These are phyloP conservation scores for Chrysolina americana DNA, from an alignment of 2,888 invertebrate genomes.

Conservation along the genomic window DNA sequence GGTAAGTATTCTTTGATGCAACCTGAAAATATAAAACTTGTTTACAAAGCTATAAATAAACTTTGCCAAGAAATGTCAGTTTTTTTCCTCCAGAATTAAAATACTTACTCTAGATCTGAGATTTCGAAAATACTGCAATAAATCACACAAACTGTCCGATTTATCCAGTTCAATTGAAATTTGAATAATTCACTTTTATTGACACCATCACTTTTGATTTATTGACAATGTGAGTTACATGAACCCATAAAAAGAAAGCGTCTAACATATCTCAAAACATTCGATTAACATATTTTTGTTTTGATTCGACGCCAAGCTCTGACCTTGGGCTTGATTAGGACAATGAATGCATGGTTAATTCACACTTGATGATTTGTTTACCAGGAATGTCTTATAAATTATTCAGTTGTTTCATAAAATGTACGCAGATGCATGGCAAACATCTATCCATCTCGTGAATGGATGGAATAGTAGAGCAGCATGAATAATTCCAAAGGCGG, in stretches of 20 bases:
- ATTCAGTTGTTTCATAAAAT: conserved; percentile 17
- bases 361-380: conserved; percentile 17
- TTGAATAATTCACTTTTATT: conserved; percentile 11
- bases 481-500: background rate
- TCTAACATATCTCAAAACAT: conserved; percentile 13
- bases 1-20: too few species aligned
- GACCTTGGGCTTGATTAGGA: conserved; percentile 13
- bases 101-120: background rate
- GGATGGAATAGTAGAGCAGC: background rate
- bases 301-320: background rate
- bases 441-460: background rate
- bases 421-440: background rate
- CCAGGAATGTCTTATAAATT: conserved; percentile 9
- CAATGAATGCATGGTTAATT: conserved; percentile 1
- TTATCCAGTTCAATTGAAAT: background rate
- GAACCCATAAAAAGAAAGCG: conserved; percentile 15
- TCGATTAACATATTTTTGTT: conserved; percentile 19
- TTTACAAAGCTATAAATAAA: too few species aligned
- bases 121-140: conserved; percentile 14
- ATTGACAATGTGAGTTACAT: background rate
- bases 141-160: background rate
- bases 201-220: conserved; percentile 9
- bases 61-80: too few species aligned
- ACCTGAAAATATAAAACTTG: too few species aligned
- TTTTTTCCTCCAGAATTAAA: too few species aligned